These are phyloP conservation scores for Lutjanus erythropterus DNA, from an alignment of 2,113 vertebrate species.

Conservation along the genomic window DNA sequence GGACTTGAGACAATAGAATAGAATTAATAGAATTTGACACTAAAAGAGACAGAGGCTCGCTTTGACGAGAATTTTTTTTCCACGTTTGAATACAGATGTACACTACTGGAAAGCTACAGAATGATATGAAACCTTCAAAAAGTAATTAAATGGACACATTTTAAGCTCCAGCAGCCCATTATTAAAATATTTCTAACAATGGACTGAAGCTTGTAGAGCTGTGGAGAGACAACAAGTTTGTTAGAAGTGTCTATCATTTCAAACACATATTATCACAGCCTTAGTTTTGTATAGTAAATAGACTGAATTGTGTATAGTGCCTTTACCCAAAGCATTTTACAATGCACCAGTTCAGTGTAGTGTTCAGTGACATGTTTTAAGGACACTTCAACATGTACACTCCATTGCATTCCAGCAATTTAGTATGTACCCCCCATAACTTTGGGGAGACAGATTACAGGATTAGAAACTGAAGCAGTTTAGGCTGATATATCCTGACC, in stretches of 20 bases:
- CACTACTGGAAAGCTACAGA: too few relatives aligned
- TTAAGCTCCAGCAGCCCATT: not conserved
- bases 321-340: not conserved
- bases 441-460: not conserved
- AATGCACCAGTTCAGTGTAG: too few relatives aligned
- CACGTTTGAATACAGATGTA: too few relatives aligned
- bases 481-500: not conserved
- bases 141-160: too few relatives aligned
- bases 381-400: not conserved
- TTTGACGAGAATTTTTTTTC: too few relatives aligned
- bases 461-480: not conserved
- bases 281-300: not conserved
- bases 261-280: not conserved
- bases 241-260: not conserved
- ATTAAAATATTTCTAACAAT: not conserved
- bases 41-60: too few relatives aligned
- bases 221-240: not conserved
- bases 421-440: not conserved
- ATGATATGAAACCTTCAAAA: too few relatives aligned
- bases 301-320: not conserved
- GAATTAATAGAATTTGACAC: too few relatives aligned
- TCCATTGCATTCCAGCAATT: not conserved
- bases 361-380: not conserved
- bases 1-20: too few relatives aligned
- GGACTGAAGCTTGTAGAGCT: not conserved